Evolutionary conservation across 2,888 invertebrate genomes (phyloP).

Genomic region (Fragum fragum): DNA sequence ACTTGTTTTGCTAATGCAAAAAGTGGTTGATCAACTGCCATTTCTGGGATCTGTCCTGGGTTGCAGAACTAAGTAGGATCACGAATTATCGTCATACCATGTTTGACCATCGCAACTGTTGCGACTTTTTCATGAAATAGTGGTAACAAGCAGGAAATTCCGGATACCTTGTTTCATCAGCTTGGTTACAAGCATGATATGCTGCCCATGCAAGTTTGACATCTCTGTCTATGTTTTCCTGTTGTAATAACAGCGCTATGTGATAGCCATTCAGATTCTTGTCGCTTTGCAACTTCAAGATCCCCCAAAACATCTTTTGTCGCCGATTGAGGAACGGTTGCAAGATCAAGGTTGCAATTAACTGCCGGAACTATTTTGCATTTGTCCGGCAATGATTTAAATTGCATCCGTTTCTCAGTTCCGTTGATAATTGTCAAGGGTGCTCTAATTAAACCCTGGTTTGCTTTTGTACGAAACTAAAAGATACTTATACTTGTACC

Average conservation of each 20-base stretch:
- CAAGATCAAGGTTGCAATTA: background rate
- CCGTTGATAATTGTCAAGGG: too few relatives aligned
- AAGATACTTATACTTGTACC: conserved; percentile 55
- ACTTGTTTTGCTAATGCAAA: too few relatives aligned
- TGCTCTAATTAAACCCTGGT: background rate
- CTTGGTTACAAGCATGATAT: conserved; percentile 26
- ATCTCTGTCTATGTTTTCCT: background rate
- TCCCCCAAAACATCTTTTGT: background rate
- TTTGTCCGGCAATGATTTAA: too few relatives aligned
- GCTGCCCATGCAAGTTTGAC: conserved; percentile 46
- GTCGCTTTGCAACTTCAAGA: background rate
- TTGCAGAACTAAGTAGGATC: background rate
- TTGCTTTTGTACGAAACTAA: conserved; percentile 27
- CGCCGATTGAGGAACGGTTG: background rate
- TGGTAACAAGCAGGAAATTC: conserved; percentile 69
- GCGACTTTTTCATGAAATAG: conserved; percentile 65
- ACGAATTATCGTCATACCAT: conserved; percentile 52
- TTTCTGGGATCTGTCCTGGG: background rate
- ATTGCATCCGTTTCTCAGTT: too few relatives aligned
- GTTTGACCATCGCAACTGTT: background rate
- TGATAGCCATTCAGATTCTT: background rate
- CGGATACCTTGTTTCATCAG: background rate
- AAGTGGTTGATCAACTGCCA: too few relatives aligned
- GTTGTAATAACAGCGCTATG: background rate
- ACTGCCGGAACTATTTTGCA: background rate